Evolutionary conservation across 2,797 vertebrate genomes (phyloP).

Genomic region (Ammospiza maritima): DNA sequence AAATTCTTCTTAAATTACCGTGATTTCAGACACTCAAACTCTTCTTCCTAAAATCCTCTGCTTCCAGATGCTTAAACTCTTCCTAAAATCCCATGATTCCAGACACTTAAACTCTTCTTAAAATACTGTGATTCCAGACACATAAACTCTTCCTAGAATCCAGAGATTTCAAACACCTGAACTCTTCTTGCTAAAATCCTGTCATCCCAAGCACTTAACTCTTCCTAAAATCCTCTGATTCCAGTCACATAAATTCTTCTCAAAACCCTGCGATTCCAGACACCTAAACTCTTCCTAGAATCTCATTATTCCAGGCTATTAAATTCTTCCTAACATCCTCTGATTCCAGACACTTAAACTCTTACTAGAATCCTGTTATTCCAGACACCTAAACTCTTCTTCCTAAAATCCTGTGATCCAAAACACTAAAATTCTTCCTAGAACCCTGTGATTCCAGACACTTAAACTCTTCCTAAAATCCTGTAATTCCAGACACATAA

Average conservation of each 20-base stretch:
- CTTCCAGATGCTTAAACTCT: neutral
- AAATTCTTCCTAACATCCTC: neutral
- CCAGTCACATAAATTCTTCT: neutral
- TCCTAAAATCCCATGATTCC: fast-evolving
- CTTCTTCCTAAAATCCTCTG: fast-evolving
- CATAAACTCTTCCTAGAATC: neutral
- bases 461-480: too few relatives aligned
- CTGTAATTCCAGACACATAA: too few relatives aligned
- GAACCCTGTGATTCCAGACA: fast-evolving
- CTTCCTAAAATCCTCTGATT: fast-evolving
- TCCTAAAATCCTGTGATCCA: neutral
- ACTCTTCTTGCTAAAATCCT: neutral
- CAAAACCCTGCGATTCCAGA: neutral
- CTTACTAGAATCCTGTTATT: fast-evolving
- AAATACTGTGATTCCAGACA: neutral
- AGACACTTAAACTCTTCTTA: neutral
- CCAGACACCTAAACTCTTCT: neutral
- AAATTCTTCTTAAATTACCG: neutral
- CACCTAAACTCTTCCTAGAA: neutral
- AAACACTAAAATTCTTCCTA: neutral
- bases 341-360: neutral
- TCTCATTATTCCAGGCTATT: too few relatives aligned
- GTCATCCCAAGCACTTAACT: neutral
- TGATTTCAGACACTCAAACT: neutral
- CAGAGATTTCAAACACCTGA: fast-evolving